Conservation (phyloP, 2,888 invertebrate species). For the Oscheius myriophilus region DNA sequence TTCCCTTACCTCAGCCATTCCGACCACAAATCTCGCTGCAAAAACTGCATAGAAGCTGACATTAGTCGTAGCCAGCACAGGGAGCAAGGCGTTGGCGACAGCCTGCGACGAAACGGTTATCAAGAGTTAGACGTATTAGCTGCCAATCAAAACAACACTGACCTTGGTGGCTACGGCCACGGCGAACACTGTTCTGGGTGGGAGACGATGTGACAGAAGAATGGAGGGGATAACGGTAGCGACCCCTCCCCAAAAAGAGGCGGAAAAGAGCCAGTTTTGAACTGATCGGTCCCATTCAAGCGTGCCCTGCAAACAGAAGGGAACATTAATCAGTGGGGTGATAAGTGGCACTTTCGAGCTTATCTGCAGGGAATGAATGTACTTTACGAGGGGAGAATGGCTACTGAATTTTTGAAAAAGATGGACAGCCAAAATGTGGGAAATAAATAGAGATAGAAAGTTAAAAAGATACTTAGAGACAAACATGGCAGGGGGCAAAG, state of each 20-base stretch:
- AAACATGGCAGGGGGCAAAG: too few relatives aligned
- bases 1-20: slow-evolving; percentile 25
- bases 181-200: slow-evolving; percentile 28
- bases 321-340: too few relatives aligned
- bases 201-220: slow-evolving; percentile 33
- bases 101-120: slow-evolving; percentile 13
- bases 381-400: too few relatives aligned
- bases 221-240: slow-evolving; percentile 51
- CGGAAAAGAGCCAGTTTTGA: slow-evolving; percentile 49
- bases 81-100: slow-evolving; percentile 20
- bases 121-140: not conserved
- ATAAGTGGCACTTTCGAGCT: too few relatives aligned
- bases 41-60: slow-evolving; percentile 24
- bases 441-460: too few relatives aligned
- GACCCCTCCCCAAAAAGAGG: slow-evolving; percentile 49
- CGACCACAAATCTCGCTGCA: slow-evolving; percentile 25
- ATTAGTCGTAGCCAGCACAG: slow-evolving; percentile 12
- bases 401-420: too few relatives aligned
- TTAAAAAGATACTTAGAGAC: too few relatives aligned
- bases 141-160: not conserved
- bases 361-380: too few relatives aligned
- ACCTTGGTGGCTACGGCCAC: slow-evolving; percentile 25
- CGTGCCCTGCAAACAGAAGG: slow-evolving; percentile 32
- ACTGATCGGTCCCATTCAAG: slow-evolving; percentile 30
- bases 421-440: too few relatives aligned